A percentile compares a stretch with the other conserved stretches of the same genome.
These are phyloP conservation scores for Actinia tenebrosa DNA, from an alignment of 64 coral and sea anemone genomes.

Conservation along the genomic window DNA sequence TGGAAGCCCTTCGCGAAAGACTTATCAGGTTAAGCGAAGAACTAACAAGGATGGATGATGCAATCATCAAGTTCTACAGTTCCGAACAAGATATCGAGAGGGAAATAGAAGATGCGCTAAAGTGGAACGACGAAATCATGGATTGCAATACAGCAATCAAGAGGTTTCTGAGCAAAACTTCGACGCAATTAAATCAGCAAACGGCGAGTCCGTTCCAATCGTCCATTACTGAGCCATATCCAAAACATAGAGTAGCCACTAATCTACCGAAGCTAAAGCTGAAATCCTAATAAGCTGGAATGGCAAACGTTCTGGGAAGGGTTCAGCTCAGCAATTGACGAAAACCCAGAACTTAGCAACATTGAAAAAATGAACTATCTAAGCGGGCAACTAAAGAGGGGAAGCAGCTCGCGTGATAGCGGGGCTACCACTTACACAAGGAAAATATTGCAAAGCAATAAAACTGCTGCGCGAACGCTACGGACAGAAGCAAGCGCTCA, in stretches of 20 bases:
- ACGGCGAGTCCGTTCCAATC: not conserved
- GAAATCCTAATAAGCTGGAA: not conserved
- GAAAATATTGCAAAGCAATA: slow-evolving; percentile 30
- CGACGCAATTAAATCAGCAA: not conserved
- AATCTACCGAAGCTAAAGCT: slow-evolving; percentile 13
- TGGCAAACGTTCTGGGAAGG: slow-evolving; percentile 20
- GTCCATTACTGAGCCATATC: not conserved
- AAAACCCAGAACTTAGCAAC: not conserved
- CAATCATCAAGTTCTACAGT: not conserved
- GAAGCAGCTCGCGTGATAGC: slow-evolving; percentile 23
- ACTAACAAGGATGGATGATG: not conserved
- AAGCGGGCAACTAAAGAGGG: slow-evolving; percentile 2
- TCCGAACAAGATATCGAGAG: not conserved
- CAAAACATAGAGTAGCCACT: slow-evolving; percentile 9
- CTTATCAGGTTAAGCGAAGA: not conserved
- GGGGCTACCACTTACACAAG: slow-evolving; percentile 18
- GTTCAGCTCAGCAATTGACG: not conserved
- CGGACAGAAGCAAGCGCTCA: slow-evolving; percentile 16
- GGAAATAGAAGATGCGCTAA: not conserved
- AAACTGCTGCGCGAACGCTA: slow-evolving; percentile 18
- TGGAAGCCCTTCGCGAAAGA: not conserved
- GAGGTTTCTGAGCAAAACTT: not conserved
- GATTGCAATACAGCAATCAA: not conserved
- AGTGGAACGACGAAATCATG: not conserved
- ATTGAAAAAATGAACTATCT: slow-evolving; percentile 31